Base-by-base conservation (phyloP, 2,797 vertebrate genomes). In the Gila robusta region DNA sequence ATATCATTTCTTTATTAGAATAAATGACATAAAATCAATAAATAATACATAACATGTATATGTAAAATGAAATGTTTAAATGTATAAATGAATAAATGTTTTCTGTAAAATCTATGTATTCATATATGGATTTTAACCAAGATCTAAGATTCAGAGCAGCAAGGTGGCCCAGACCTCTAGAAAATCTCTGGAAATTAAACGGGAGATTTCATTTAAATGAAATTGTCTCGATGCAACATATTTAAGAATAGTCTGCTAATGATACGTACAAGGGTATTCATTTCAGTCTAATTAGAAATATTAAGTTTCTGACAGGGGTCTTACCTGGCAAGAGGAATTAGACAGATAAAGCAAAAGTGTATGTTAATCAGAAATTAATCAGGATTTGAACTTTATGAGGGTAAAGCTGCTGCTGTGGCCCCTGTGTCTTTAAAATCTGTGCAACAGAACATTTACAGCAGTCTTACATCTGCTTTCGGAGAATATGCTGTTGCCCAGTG, bases 311-410 rank as follows among this genome's bases (percentile, higher is more conserved):
- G 85, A 70, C 69, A 78, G 32, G 92, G 91, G 86, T 92, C 85
- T 79, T 91, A 92, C 88, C 87, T 86, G 89, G 91, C 88, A 85
- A 59, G 87, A 91, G 89, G 91, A 93, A 93, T 92, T 87, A 92
- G 87, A 91, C 62, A 70, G 87, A 80, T 84, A 87, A 92, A 90
- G 88, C 77, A 90, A 91, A 92, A 85, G 86, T 89, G 86, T 87
- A 89, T 47, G 91, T 91, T 91, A 92, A 92, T 93, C 89, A 89
- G 90, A 94, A 95, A 95, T 95, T 90, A 96, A 95, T 95, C 93
- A 93, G 88, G 80, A 89, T 87, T 89, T 90, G 86, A 92, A 93
- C 74, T 91, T 86, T 93, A 89, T 86, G 47, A 84, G 80, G 85
- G 87, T 73, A 37, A 81, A 85, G 88, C 44, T 41, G 86, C 59